A percentile compares a stretch with the other conserved stretches of the same genome.
Evolutionary conservation across 2,797 vertebrate species (phyloP).

Genomic region (Cyprinodon diabolis): DNA sequence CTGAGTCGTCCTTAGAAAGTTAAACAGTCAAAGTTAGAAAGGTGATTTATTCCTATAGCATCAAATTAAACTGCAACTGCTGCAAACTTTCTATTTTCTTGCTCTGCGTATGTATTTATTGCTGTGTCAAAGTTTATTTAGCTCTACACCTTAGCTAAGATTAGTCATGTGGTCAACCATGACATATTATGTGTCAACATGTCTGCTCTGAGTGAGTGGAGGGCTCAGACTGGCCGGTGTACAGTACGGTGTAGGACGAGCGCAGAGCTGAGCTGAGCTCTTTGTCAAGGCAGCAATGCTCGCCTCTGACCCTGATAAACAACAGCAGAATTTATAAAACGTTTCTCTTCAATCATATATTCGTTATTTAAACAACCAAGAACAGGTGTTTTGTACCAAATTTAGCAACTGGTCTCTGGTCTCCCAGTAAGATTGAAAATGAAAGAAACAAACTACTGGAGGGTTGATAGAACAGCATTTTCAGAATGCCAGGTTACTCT

Average conservation of each 20-base stretch:
- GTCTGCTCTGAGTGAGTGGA: constrained; percentile 19
- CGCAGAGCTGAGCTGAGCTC: constrained; percentile 10
- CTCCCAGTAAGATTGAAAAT: not conserved
- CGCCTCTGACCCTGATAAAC: constrained; percentile 1
- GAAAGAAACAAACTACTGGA: not conserved
- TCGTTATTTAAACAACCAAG: not conserved
- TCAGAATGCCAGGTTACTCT: no score
- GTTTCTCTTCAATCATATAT: not conserved
- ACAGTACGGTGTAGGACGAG: not conserved
- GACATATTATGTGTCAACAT: constrained; percentile 1
- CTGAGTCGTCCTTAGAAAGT: not conserved
- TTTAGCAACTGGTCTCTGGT: not conserved
- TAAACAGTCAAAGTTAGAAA: not conserved
- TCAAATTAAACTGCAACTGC: not conserved
- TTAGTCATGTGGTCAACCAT: not conserved
- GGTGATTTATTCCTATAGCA: not conserved
- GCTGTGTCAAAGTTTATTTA: not conserved
- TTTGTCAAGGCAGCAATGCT: not conserved
- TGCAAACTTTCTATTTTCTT: not conserved
- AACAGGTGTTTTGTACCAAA: not conserved
- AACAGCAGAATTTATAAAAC: not conserved
- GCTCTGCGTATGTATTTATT: not conserved
- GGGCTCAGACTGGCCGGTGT: constrained; percentile 44
- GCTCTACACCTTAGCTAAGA: not conserved
- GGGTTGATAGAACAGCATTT: not conserved